Conservation (phyloP, 2,113 vertebrate genomes). For the Varanus salvator region DNA sequence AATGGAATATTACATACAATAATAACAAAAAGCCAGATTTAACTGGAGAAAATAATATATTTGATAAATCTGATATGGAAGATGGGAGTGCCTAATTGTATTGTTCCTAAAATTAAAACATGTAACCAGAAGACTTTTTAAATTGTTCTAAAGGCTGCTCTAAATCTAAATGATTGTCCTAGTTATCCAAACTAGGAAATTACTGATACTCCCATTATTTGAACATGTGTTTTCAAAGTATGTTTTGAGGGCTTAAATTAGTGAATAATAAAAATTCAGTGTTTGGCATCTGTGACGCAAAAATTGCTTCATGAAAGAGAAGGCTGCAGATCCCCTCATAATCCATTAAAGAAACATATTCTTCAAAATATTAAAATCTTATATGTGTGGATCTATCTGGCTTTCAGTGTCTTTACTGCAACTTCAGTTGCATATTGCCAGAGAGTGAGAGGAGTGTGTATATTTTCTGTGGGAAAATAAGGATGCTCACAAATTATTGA, state of each 20-base stretch:
- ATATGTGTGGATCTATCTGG: no score
- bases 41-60: neutral
- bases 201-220: neutral
- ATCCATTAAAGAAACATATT: neutral
- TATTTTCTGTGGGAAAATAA: neutral
- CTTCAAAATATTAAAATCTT: no score
- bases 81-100: neutral
- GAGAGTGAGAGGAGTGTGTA: neutral
- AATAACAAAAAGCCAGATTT: neutral
- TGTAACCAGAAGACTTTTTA: neutral
- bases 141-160: neutral
- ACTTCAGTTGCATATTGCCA: neutral
- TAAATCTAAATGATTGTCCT: neutral
- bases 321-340: neutral
- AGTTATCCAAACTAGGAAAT: neutral
- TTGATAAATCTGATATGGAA: neutral
- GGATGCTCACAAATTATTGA: neutral
- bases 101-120: neutral
- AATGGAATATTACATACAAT: fast-evolving
- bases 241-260: neutral
- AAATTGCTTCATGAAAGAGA: neutral
- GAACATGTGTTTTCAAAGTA: neutral
- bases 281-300: neutral
- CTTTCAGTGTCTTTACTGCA: neutral
- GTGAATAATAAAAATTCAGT: neutral